These are phyloP conservation scores for Vandiemenella viatica DNA, from an alignment of 2,888 invertebrate genomes.

Conservation along the genomic window DNA sequence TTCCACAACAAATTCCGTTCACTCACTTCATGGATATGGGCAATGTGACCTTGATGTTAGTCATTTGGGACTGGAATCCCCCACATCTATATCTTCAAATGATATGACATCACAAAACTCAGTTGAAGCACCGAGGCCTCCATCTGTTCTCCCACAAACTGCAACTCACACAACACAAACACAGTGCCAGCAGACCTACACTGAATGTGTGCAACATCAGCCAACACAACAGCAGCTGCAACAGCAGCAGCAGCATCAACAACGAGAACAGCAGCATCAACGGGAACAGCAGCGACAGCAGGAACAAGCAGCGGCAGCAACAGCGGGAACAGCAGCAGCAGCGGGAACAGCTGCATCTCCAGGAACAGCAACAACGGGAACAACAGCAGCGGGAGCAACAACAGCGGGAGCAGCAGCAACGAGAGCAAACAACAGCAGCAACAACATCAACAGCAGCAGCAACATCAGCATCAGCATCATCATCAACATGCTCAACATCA, in stretches of 20 bases:
- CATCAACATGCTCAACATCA: too few species aligned
- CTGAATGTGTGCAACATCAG: conserved; percentile 44
- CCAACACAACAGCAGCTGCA: conserved; percentile 5
- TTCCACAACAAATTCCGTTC: conserved; percentile 67
- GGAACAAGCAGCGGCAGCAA: conserved; percentile 32
- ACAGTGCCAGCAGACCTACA: conserved; percentile 33
- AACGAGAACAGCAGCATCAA: conserved; percentile 26
- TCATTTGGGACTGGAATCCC: conserved; percentile 73
- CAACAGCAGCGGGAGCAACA: conserved; percentile 28
- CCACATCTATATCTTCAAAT: conserved; percentile 66
- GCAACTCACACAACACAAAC: conserved; percentile 18
- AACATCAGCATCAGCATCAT: conserved; percentile 19
- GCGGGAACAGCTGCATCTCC: conserved; percentile 33
- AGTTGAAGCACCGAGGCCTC: conserved; percentile 40
- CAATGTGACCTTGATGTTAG: conserved; percentile 73
- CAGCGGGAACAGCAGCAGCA: conserved; percentile 26
- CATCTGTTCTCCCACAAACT: conserved; percentile 35
- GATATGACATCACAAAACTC: conserved; percentile 66
- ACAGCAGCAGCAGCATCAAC: conserved; percentile 21
- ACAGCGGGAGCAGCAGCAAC: conserved; percentile 17
- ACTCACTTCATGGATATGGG: conserved; percentile 59
- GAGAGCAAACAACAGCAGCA: conserved; percentile 28
- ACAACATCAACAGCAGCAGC: conserved; percentile 20
- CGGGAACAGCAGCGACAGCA: conserved; percentile 20
- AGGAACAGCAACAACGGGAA: conserved; percentile 31